These are phyloP conservation scores for Eucera pruinosa DNA, from an alignment of 2,888 invertebrate species.

Conservation along the genomic window DNA sequence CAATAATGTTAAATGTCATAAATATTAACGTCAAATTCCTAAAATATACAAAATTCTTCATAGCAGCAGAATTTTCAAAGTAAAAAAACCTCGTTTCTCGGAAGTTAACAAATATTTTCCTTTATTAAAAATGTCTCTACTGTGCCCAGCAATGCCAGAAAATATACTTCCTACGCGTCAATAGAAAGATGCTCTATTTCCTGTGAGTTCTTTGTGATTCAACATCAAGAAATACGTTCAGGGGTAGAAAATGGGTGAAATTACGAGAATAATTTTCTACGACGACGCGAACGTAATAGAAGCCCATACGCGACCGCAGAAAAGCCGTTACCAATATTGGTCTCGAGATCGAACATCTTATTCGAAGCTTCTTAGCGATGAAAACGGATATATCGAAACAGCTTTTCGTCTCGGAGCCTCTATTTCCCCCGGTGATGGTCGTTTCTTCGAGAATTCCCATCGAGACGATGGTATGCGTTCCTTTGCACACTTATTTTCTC, in stretches of 20 bases:
- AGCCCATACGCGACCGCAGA: conserved; percentile 16
- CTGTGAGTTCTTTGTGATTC: neutral
- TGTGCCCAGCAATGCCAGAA: too few relatives aligned
- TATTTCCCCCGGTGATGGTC: conserved; percentile 43
- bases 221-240: conserved; percentile 1
- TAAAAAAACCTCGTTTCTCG: too few relatives aligned
- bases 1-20: too few relatives aligned
- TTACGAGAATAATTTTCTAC: conserved; percentile 38
- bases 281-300: conserved; percentile 29
- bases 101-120: too few relatives aligned
- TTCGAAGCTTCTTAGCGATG: conserved; percentile 50
- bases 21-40: conserved; percentile 1
- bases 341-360: conserved; percentile 47
- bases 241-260: conserved; percentile 3
- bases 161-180: too few relatives aligned
- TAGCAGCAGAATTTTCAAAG: too few relatives aligned
- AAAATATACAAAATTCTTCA: too few relatives aligned
- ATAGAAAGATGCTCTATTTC: neutral
- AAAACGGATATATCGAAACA: conserved; percentile 59
- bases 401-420: conserved; percentile 24
- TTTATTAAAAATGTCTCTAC: too few relatives aligned
- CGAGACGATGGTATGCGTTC: conserved; percentile 2
- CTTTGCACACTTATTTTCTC: conserved; percentile 13
- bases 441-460: conserved; percentile 21
- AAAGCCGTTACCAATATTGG: conserved; percentile 45